These are phyloP conservation scores for Idaea dimidiata DNA, from an alignment of 2,888 invertebrate genomes.

Conservation along the genomic window DNA sequence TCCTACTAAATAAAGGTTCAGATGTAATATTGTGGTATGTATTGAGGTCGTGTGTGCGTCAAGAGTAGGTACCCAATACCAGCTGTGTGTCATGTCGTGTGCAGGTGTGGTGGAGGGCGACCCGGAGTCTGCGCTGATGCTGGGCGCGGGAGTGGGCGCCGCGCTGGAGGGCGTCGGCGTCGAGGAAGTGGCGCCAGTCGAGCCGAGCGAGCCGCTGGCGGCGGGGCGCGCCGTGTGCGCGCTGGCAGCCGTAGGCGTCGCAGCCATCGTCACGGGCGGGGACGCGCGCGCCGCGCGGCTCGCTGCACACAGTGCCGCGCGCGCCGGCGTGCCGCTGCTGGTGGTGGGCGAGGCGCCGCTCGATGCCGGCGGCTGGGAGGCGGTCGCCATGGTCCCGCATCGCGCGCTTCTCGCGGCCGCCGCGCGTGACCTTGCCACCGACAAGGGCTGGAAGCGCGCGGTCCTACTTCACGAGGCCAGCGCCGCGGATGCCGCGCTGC, in stretches of 20 bases:
- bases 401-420: constrained; percentile 41
- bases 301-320: constrained; percentile 52
- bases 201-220: constrained; percentile 37
- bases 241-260: constrained; percentile 19
- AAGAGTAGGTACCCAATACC: not conserved
- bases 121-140: constrained; percentile 36
- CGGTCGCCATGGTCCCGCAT: constrained; percentile 54
- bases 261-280: constrained; percentile 27
- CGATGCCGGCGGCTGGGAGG: constrained; percentile 42
- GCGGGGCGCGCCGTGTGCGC: constrained; percentile 34
- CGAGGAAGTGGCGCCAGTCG: constrained; percentile 23
- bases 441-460: constrained; percentile 62
- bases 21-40: not conserved
- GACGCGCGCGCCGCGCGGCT: constrained; percentile 35
- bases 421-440: constrained; percentile 41
- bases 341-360: constrained; percentile 41
- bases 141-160: constrained; percentile 42
- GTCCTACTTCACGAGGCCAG: constrained; percentile 65
- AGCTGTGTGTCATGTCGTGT: not conserved
- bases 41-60: too few species aligned
- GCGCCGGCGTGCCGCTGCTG: constrained; percentile 54
- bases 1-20: not conserved
- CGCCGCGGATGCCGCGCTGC: constrained; percentile 39
- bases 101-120: constrained; percentile 46
- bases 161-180: constrained; percentile 27